Evolutionary conservation across 2,888 invertebrate species (phyloP).

Genomic region (Conomelus anceps): DNA sequence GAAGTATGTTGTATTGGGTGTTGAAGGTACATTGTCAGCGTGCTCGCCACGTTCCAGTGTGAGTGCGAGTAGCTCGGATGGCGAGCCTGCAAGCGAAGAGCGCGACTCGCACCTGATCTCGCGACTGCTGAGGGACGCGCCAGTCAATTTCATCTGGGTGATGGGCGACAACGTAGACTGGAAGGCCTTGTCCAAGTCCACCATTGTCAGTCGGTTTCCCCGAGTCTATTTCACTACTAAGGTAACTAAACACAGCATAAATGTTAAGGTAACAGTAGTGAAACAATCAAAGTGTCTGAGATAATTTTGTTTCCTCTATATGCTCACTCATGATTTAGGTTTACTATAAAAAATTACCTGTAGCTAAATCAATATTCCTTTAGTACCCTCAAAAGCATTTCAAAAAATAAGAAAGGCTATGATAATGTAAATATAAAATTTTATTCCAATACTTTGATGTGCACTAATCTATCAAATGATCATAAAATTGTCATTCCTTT

Average conservation of each 20-base stretch:
- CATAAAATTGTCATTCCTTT: too few relatives aligned
- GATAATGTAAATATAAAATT: too few relatives aligned
- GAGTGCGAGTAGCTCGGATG: not conserved
- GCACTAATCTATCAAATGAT: too few relatives aligned
- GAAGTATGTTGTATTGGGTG: too few relatives aligned
- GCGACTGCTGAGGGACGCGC: conserved; percentile 68
- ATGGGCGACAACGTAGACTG: conserved; percentile 75
- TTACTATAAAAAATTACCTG: too few relatives aligned
- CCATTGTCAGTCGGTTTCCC: conserved; percentile 73
- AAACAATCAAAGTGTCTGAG: too few relatives aligned
- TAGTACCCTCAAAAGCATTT: too few relatives aligned
- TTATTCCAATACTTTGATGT: too few relatives aligned
- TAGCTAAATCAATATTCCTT: too few relatives aligned
- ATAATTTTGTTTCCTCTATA: not conserved
- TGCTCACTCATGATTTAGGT: not conserved
- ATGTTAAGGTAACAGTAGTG: too few relatives aligned
- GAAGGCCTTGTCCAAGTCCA: conserved; percentile 55
- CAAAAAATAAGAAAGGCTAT: too few relatives aligned
- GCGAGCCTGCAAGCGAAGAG: conserved; percentile 28
- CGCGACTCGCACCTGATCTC: conserved; percentile 63
- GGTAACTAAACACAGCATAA: conserved; percentile 45
- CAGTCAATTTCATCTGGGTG: conserved; percentile 86
- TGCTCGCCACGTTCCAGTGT: not conserved
- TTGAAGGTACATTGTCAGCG: not conserved
- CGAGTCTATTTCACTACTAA: conserved; percentile 88